These are phyloP conservation scores for Oryzias woworae DNA, from an alignment of 2,113 vertebrate genomes.

Conservation along the genomic window DNA sequence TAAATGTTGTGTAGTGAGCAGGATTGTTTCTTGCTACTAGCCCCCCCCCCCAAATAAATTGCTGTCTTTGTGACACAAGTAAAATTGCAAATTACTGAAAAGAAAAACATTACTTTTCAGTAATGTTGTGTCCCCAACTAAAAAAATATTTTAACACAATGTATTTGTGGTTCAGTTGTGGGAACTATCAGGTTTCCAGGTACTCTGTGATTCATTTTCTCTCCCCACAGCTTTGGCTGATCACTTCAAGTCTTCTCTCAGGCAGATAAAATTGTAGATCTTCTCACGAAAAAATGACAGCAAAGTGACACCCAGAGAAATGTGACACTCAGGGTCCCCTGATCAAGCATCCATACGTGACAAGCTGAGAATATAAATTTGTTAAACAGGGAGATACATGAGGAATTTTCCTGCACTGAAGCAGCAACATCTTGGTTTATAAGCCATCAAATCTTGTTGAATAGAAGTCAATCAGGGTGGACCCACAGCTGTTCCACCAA, in stretches of 20 bases:
- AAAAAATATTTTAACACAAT: not conserved
- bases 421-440: not conserved
- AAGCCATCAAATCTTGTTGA: not conserved
- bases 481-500: not conserved
- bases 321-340: not conserved
- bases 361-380: not conserved
- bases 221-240: not conserved
- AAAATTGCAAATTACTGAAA: no score
- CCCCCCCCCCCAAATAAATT: no score
- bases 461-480: not conserved
- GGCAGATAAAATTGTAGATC: slow-evolving; percentile 1
- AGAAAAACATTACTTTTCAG: no score
- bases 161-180: not conserved
- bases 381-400: not conserved
- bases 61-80: no score
- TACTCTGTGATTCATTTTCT: not conserved
- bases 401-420: not conserved
- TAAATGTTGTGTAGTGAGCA: no score
- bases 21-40: no score
- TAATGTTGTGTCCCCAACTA: not conserved
- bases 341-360: slow-evolving; percentile 2
- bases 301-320: not conserved
- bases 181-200: not conserved
- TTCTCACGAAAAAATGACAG: not conserved
- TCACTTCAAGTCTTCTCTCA: not conserved